Base-by-base conservation (phyloP, 2,888 invertebrate genomes). In the Caenorhabditis zanzibari region DNA sequence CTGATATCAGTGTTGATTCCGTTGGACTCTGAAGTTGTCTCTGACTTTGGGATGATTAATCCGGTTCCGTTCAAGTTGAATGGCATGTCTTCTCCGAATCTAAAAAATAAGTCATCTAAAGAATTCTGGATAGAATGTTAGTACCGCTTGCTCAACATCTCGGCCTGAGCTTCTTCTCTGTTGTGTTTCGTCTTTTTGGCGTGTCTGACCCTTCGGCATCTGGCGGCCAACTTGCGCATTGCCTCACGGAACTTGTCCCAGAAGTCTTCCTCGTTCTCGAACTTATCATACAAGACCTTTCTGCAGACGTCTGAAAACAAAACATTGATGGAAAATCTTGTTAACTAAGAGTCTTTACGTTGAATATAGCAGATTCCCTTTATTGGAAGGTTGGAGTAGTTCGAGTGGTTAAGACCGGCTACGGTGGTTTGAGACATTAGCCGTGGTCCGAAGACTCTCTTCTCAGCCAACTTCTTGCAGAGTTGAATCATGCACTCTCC, bases 381-480 rank as follows among this genome's bases (percentile, higher is more conserved):
- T 58, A 88, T 87, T 41, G 92, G 92, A 74, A 92, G 87, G 75
- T 92, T 92, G 63, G 89, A 89, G 81, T 92, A 92, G 82, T 88
- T 92, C 44, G 91, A 92, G 81, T 92, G 92, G 73, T 92, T 92
- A 41, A 92, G 89, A 19, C 91, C 92, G 32, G 92, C 92, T 9
- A 92, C 91, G 4, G 92, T 92, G 2, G 92, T 91, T 64, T 90
- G 87, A 5, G 92, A 89, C 92, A 92, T 92, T 59, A 92, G 86
- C 28, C 89, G 82, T 16, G 92, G 89, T 56, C 92, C 92, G 75
- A 92, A 92, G 16, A 92, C 92, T 28, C 92, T 85, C 75, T 92
- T 91, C 82, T 92, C 92, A 1, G 92, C 92, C 44, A 92, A 81
- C 61, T 92, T 92, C 82, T 92, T 92, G 81, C 92, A 92, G 74